These are phyloP conservation scores for Emydura subglobosa DNA, from an alignment of 2,113 vertebrate species.

Conservation along the genomic window DNA sequence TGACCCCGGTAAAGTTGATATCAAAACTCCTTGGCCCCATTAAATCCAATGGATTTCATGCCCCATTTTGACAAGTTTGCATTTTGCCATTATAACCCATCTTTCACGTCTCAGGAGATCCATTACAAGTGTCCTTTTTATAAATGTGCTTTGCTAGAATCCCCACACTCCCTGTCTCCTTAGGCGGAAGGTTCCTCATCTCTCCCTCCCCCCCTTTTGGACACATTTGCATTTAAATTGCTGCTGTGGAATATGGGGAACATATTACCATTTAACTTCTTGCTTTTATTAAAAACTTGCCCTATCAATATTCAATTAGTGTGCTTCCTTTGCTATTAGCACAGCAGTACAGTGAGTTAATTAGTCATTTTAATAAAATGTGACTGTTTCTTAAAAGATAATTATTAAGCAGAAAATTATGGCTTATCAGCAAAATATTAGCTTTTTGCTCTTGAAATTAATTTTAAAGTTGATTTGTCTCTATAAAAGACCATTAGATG, in stretches of 20 bases:
- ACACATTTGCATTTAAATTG: constrained; percentile 63
- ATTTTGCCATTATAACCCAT: not conserved
- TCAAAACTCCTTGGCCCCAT: not conserved
- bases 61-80: not conserved
- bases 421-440: constrained; percentile 62
- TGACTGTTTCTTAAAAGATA: constrained; percentile 62
- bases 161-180: not conserved
- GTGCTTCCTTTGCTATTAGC: constrained; percentile 45
- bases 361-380: constrained; percentile 73
- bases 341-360: constrained; percentile 44
- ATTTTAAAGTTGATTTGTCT: constrained; percentile 51
- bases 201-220: not conserved
- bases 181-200: not conserved
- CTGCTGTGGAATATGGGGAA: not conserved
- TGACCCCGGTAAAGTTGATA: not conserved
- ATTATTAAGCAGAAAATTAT: constrained; percentile 69
- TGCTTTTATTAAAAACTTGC: constrained; percentile 41
- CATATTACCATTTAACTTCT: not conserved
- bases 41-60: not conserved
- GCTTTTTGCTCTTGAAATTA: constrained; percentile 36
- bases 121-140: not conserved
- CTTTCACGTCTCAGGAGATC: not conserved
- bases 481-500: constrained; percentile 4
- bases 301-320: constrained; percentile 59
- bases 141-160: not conserved